These are phyloP conservation scores for Poeciliopsis turrubarensis DNA, from an alignment of 2,113 vertebrate species.

Conservation along the genomic window DNA sequence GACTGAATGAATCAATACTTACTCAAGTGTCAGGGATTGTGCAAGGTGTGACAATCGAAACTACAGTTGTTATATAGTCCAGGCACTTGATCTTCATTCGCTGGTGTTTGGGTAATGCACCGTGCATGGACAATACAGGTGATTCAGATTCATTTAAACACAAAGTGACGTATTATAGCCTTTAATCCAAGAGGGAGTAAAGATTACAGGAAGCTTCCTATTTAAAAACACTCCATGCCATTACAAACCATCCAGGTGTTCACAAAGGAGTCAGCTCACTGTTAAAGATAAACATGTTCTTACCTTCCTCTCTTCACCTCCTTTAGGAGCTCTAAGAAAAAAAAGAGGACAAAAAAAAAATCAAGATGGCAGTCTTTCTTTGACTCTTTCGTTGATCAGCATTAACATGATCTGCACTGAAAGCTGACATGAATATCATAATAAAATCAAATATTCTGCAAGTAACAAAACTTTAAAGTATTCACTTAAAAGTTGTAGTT, in stretches of 20 bases:
- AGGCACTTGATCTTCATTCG: conserved; percentile 43
- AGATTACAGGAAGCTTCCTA: conserved; percentile 37
- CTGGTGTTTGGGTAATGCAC: conserved; percentile 58
- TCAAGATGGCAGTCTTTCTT: neutral
- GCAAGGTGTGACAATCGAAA: conserved; percentile 40
- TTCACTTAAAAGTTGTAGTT: too few relatives aligned
- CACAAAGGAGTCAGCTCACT: conserved; percentile 12
- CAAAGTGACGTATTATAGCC: conserved; percentile 49
- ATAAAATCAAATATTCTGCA: neutral
- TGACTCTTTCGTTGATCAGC: neutral
- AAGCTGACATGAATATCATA: neutral
- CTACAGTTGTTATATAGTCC: neutral
- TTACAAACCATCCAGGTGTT: conserved; percentile 40
- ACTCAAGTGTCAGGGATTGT: conserved; percentile 60
- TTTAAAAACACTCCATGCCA: conserved; percentile 25
- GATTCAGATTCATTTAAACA: conserved; percentile 44
- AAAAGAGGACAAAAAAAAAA: conserved; percentile 5
- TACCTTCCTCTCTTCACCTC: conserved; percentile 78
- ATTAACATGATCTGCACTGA: neutral
- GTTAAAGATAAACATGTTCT: conserved; percentile 35
- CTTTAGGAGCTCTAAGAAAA: conserved; percentile 72
- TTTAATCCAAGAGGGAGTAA: conserved; percentile 33
- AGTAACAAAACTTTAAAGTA: too few relatives aligned
- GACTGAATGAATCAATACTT: conserved; percentile 21
- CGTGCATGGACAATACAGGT: conserved; percentile 24